These are phyloP conservation scores for Lasioglossum pauxillum DNA, from an alignment of 2,888 invertebrate genomes.

Conservation along the genomic window DNA sequence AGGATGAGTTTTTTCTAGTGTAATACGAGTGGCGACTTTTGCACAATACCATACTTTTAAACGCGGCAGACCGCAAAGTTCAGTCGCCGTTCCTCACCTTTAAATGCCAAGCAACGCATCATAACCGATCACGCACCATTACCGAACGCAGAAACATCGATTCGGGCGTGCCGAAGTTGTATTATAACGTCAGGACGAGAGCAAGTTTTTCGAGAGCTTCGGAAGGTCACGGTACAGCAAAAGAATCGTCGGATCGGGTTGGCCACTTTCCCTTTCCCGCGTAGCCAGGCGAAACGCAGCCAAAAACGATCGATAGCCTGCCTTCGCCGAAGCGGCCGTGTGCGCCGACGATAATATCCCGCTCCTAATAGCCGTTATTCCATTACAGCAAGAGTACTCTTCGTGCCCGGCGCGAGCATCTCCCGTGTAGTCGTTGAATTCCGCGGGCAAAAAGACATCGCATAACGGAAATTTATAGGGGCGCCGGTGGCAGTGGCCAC, in stretches of 20 bases:
- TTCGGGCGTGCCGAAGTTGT: background rate
- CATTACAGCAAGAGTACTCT: conserved; percentile 43
- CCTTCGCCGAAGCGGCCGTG: conserved; percentile 43
- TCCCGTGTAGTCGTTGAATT: conserved; percentile 17
- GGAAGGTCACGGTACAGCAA: conserved; percentile 59
- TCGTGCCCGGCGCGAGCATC: conserved; percentile 7
- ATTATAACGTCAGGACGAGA: background rate
- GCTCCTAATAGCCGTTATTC: conserved; percentile 63
- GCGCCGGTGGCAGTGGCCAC: background rate
- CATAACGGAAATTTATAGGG: conserved; percentile 48
- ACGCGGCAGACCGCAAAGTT: background rate
- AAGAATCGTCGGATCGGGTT: conserved; percentile 67
- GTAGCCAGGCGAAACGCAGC: conserved; percentile 73
- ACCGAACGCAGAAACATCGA: background rate
- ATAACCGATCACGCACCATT: background rate
- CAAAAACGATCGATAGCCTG: conserved; percentile 70
- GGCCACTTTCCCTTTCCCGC: conserved; percentile 80
- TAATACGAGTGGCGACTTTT: background rate
- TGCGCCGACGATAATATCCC: conserved; percentile 58
- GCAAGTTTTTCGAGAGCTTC: conserved; percentile 32
- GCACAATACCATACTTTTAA: background rate
- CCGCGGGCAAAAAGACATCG: conserved; percentile 36
- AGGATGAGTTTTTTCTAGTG: background rate
- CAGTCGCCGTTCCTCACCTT: background rate
- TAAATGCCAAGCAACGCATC: background rate